Evolutionary conservation across 2,888 invertebrate species (phyloP), one percentile per base, ranked within the genome.

Genomic region (Lithophane ornitopus): DNA sequence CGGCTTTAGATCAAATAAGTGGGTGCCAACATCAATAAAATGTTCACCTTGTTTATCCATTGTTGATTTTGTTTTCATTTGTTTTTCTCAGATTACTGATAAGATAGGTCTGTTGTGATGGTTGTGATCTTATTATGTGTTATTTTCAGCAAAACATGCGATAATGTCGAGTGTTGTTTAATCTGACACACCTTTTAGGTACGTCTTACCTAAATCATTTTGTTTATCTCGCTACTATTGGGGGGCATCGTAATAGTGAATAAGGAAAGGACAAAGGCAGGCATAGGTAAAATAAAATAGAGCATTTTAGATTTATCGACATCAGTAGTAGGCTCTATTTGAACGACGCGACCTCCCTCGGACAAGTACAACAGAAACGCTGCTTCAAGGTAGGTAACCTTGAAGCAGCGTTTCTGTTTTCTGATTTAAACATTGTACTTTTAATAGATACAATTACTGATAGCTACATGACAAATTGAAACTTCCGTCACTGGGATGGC

Each of bases 11-110:
- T 34, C 34, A 34, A 34, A 34, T 34, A 34, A 34, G 34, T 34
- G 6, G 34, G 34, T 34, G 34, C 34, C 34, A 2, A 34, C 34
- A 34, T 34, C 34, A 69, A n/a, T 46, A 41, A 26, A 34, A 0
- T 19, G 22, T 49, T 39, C 65, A 65, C 65, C 39, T 68, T 34
- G 14, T 4, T 8, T 59, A 39, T 28, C 7, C 14, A 22, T 22
- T 59, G 1, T 22, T 26, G 56, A 16, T 39, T 63, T 7, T 16
- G 39, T 74, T 39, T 75, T 56, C 22, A 16, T 58, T 58, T 76
- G 28, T 59, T 59, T 34, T 49, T 56, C 28, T 16, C 12, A 14
- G 52, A 56, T 75, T 39, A 19, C 46, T 26, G 65, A 76, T 76
- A 44, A 76, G 58, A 52, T 66, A 52, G 11, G 0, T 34, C 1